Conservation (phyloP, 2,797 vertebrate genomes). For the Tinamus major region DNA sequence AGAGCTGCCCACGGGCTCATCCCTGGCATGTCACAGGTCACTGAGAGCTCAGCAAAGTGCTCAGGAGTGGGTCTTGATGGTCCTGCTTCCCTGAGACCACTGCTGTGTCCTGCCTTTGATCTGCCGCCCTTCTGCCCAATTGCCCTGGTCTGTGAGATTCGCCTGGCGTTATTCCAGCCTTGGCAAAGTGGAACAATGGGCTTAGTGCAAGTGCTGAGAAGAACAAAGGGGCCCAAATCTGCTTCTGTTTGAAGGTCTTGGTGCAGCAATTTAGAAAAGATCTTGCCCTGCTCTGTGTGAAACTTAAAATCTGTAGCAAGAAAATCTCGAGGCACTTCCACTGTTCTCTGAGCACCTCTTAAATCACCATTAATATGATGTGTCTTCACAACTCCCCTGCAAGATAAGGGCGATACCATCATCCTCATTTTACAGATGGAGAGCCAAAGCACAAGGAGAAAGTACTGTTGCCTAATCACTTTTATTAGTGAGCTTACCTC, state of each 20-base stretch:
- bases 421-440: constrained; percentile 30
- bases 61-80: accelerated
- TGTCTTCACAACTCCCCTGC: constrained; percentile 10
- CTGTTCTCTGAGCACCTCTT: constrained; percentile 10
- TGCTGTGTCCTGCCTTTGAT: not conserved
- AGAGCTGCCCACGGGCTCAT: not conserved
- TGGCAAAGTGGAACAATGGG: not conserved
- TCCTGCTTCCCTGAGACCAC: not conserved
- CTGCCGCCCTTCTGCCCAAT: accelerated
- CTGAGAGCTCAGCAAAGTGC: not conserved
- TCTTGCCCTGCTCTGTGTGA: not conserved
- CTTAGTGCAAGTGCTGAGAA: not conserved
- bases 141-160: not conserved
- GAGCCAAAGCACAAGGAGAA: constrained; percentile 6
- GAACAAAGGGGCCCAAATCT: not conserved
- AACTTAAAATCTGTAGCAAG: not conserved
- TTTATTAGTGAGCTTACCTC: constrained; percentile 29
- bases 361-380: constrained; percentile 52
- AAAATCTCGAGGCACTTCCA: not conserved
- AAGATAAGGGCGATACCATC: constrained; percentile 2
- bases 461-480: constrained; percentile 12
- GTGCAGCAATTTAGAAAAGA: not conserved
- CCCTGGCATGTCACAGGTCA: not conserved
- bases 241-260: not conserved
- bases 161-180: not conserved